phyloP scores from a whole-genome alignment of 2,797 vertebrate species.

The Etheostoma nigrum region DNA sequence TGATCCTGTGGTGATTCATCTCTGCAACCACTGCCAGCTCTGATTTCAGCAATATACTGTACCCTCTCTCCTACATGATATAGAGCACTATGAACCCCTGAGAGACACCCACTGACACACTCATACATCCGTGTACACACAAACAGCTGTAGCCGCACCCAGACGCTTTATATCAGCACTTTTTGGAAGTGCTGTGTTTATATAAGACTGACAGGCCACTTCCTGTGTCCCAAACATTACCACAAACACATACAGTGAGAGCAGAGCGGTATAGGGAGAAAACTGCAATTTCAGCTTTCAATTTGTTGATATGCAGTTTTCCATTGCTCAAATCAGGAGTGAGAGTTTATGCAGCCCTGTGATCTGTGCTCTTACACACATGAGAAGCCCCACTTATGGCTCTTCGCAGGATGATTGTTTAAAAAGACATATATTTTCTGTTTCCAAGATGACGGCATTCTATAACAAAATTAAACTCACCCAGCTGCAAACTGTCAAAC shows the following conservation, averaged over 20 bases:
- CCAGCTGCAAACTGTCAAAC: constrained; percentile 54
- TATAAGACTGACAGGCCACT: constrained; percentile 74
- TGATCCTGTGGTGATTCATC: constrained; percentile 78
- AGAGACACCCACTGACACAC: constrained; percentile 44
- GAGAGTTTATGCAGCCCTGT: constrained; percentile 14
- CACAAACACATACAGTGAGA: constrained; percentile 27
- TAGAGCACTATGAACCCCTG: constrained; percentile 24
- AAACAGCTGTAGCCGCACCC: constrained; percentile 69
- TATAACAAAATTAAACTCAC: constrained; percentile 37
- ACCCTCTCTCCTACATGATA: constrained; percentile 32
- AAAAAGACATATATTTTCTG: constrained; percentile 29
- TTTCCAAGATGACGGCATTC: constrained; percentile 52
- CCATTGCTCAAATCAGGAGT: constrained; percentile 25
- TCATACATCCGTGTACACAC: constrained; percentile 31
- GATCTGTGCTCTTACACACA: constrained; percentile 31
- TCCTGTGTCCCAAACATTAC: constrained; percentile 76
- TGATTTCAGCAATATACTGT: constrained; percentile 62
- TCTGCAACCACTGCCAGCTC: constrained; percentile 58
- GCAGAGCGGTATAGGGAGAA: neutral
- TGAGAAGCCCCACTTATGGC: constrained; percentile 16
- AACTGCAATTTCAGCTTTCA: constrained; percentile 13
- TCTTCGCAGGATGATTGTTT: constrained; percentile 36
- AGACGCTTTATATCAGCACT: constrained; percentile 80
- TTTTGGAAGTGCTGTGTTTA: constrained; percentile 77
- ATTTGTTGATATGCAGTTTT: constrained; percentile 23